Percentiles rank a stretch among this genome's conserved stretches.
Evolutionary conservation across 2,888 invertebrate species (phyloP).

Genomic region (Pyralis farinalis): DNA sequence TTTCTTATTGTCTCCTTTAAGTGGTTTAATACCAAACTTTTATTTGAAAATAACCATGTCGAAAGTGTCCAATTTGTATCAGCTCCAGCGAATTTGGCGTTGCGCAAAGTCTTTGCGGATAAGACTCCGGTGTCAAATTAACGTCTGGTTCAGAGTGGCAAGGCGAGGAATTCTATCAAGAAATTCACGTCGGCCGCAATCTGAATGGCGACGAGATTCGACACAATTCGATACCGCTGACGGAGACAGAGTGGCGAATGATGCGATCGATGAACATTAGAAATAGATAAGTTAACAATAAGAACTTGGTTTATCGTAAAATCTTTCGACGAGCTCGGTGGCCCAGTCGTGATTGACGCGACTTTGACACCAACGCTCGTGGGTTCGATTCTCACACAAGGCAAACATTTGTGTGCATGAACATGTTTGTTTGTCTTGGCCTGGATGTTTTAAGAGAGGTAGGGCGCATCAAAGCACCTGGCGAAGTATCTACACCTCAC

Average conservation of each 20-base stretch:
- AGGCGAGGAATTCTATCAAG: not conserved
- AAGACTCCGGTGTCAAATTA: conserved; percentile 3
- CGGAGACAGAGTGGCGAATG: not conserved
- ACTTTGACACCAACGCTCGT: no score
- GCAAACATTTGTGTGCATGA: no score
- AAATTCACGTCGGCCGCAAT: not conserved
- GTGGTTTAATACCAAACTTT: not conserved
- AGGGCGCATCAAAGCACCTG: no score
- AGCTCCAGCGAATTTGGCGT: not conserved
- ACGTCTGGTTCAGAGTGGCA: not conserved
- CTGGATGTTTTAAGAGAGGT: no score
- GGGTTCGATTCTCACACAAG: no score
- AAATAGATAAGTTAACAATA: no score
- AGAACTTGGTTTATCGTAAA: no score
- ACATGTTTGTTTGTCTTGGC: no score
- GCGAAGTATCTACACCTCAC: no score
- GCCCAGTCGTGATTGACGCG: no score
- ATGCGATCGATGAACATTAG: not conserved
- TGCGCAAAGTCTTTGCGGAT: not conserved
- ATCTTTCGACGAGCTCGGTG: no score
- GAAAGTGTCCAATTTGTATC: not conserved
- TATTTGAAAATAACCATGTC: not conserved
- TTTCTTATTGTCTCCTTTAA: no score
- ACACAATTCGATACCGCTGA: not conserved
- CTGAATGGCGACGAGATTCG: not conserved